phyloP scores from a whole-genome alignment of 2,888 invertebrate genomes.

The Caradrina clavipalpis region DNA sequence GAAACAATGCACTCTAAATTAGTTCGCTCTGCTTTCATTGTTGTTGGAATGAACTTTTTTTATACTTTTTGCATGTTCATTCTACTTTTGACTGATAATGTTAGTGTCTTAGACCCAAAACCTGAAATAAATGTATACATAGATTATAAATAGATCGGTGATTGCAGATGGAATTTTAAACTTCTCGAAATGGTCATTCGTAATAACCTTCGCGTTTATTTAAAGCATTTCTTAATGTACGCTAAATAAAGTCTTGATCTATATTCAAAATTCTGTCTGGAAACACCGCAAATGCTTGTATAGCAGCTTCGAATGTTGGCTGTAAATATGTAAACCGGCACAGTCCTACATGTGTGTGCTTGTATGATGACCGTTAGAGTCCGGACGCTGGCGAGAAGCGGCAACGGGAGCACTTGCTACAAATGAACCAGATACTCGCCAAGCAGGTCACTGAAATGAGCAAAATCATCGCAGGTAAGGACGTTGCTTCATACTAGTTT shows the following conservation, averaged over 20 bases:
- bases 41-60: conserved; percentile 72
- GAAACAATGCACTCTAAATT: conserved; percentile 64
- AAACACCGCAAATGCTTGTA: conserved; percentile 70
- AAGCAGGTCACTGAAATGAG: conserved; percentile 98
- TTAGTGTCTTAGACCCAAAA: conserved; percentile 27
- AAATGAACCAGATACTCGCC: conserved; percentile 97
- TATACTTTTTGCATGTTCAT: conserved; percentile 73
- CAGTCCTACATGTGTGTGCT: conserved; percentile 81
- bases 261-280: conserved; percentile 63
- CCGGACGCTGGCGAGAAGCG: conserved; percentile 96
- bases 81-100: conserved; percentile 44
- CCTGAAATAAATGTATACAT: conserved; percentile 41
- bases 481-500: conserved; percentile 59
- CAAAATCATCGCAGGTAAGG: conserved; percentile 98
- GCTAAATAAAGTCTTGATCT: no score
- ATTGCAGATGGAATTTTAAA: conserved; percentile 60
- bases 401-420: conserved; percentile 96
- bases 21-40: conserved; percentile 80
- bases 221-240: no score
- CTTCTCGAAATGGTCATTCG: background rate
- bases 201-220: background rate
- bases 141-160: conserved; percentile 50
- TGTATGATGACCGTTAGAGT: conserved; percentile 89
- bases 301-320: conserved; percentile 88
- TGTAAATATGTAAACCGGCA: conserved; percentile 81